These are phyloP conservation scores for Botia kubotai DNA, from an alignment of 2,797 vertebrate species.

Conservation along the genomic window DNA sequence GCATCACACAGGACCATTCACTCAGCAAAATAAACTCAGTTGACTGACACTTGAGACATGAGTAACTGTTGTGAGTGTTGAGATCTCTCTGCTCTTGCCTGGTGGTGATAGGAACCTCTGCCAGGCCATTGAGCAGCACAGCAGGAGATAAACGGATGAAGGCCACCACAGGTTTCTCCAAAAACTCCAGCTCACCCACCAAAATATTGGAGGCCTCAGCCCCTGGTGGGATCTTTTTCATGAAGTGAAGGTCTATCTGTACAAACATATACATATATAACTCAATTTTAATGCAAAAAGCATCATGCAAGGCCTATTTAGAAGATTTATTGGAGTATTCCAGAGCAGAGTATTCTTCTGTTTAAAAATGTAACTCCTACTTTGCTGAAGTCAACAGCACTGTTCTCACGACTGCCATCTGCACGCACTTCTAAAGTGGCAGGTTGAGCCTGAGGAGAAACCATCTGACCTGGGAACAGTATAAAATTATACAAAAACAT, in stretches of 20 bases:
- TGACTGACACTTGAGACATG: too few relatives aligned
- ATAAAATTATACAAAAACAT: neutral
- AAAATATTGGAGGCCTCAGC: slow-evolving; percentile 97
- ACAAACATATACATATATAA: slow-evolving; percentile 22
- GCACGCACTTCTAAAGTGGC: slow-evolving; percentile 87
- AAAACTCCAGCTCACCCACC: slow-evolving; percentile 96
- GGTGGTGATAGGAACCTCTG: slow-evolving; percentile 97
- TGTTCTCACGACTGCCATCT: slow-evolving; percentile 97
- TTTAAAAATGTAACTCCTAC: slow-evolving; percentile 73
- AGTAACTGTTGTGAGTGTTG: neutral
- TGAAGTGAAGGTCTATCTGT: slow-evolving; percentile 98
- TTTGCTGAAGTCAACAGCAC: slow-evolving; percentile 97
- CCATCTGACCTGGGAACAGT: slow-evolving; percentile 86
- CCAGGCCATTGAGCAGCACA: slow-evolving; percentile 91
- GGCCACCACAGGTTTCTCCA: slow-evolving; percentile 93
- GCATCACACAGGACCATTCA: slow-evolving; percentile 47
- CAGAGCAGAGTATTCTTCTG: neutral
- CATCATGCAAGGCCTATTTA: too few relatives aligned
- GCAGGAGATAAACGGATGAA: slow-evolving; percentile 94
- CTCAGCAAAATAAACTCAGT: neutral
- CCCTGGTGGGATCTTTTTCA: slow-evolving; percentile 99
- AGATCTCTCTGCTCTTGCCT: slow-evolving; percentile 76
- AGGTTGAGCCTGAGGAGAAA: slow-evolving; percentile 92
- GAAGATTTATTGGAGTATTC: too few relatives aligned
- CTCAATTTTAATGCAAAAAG: neutral